Percentiles rank a stretch among this genome's conserved stretches.
phyloP scores from a whole-genome alignment of 2,888 invertebrate genomes.

The Drosophila longiperda region DNA sequence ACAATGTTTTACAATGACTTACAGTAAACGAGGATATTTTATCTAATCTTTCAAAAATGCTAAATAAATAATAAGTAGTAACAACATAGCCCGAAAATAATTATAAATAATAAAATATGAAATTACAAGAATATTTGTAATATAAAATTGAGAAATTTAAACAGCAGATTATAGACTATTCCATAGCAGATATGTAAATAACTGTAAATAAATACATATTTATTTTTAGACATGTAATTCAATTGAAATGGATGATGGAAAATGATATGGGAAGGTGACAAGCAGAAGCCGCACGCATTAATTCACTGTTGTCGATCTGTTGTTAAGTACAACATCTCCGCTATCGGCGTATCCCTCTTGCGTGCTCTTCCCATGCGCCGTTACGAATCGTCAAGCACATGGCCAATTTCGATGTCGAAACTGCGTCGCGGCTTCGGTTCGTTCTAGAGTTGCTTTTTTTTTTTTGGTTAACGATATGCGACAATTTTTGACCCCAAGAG shows the following conservation, averaged over 20 bases:
- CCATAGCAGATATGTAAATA: not conserved
- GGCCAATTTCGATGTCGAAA: slow-evolving; percentile 57
- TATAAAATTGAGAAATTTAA: no score
- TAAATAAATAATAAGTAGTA: not conserved
- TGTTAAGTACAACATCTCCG: slow-evolving; percentile 8
- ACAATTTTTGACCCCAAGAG: slow-evolving; percentile 71
- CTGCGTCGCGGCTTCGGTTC: slow-evolving; percentile 18
- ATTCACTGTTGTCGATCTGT: not conserved
- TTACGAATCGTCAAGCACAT: slow-evolving; percentile 59
- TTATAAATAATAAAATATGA: not conserved
- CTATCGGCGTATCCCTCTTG: slow-evolving; percentile 19
- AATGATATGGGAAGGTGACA: slow-evolving; percentile 21
- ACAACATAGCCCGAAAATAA: not conserved
- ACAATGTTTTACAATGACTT: not conserved
- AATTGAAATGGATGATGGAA: not conserved
- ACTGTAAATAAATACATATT: not conserved
- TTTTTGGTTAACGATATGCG: slow-evolving; percentile 72
- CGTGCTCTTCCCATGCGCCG: slow-evolving; percentile 9
- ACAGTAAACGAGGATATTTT: not conserved
- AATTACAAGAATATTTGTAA: not conserved
- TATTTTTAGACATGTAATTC: not conserved
- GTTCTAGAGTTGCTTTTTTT: slow-evolving; percentile 31
- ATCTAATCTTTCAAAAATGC: not conserved
- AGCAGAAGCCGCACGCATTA: not conserved
- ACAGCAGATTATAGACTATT: not conserved